Conservation (phyloP, 2,797 vertebrate genomes). For the Alectoris magna region DNA sequence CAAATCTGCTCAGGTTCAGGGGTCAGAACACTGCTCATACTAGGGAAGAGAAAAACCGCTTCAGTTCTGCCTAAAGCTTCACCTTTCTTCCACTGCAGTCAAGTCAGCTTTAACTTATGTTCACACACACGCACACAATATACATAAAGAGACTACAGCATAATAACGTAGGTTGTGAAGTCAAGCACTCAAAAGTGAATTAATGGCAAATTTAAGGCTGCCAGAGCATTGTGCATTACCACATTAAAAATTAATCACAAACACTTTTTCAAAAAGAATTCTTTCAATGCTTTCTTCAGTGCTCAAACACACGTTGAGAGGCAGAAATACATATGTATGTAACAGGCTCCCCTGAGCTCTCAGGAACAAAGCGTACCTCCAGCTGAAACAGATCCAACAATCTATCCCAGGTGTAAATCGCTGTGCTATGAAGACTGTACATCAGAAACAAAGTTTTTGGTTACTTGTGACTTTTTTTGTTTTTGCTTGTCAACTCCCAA, state of each 20-base stretch:
- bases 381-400: background rate
- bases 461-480: background rate
- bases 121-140: background rate
- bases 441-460: background rate
- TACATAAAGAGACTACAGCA: background rate
- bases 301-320: background rate
- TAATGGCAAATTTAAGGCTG: background rate
- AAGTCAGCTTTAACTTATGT: background rate
- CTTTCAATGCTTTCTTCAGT: conserved; percentile 2
- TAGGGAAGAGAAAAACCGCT: background rate
- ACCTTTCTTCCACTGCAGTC: background rate
- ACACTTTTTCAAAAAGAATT: background rate
- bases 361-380: background rate
- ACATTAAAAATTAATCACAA: background rate
- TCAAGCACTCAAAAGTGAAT: background rate
- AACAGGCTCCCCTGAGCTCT: background rate
- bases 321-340: background rate
- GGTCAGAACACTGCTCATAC: background rate
- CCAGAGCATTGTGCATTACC: background rate
- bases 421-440: rapidly evolving
- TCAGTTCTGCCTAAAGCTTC: background rate
- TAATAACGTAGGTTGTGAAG: background rate
- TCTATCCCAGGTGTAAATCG: background rate
- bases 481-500: background rate
- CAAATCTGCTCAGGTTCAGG: background rate